phyloP scores from a whole-genome alignment of 1,140 invertebrate genomes.

The Drosophila virilis region DNA sequence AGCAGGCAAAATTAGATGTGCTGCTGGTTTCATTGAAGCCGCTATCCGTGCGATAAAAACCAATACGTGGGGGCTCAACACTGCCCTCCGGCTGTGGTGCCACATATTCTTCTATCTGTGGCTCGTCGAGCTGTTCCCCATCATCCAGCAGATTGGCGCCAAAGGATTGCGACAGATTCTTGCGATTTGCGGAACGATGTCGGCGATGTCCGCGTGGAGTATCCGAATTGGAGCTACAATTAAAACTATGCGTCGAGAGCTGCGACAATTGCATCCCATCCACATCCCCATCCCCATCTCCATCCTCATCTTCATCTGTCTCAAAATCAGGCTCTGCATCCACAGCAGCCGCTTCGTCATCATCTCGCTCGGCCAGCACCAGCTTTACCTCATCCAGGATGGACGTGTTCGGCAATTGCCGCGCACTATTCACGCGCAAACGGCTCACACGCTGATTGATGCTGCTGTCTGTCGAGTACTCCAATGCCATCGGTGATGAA shows the following conservation, averaged over 20 bases:
- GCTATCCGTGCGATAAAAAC: constrained; percentile 74
- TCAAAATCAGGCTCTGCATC: constrained; percentile 33
- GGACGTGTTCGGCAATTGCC: constrained; percentile 17
- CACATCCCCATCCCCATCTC: constrained; percentile 58
- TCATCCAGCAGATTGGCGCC: constrained; percentile 60
- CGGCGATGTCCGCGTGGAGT: constrained; percentile 70
- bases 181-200: constrained; percentile 71
- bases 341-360: constrained; percentile 37
- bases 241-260: constrained; percentile 63
- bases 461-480: constrained; percentile 58
- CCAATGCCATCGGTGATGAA: constrained; percentile 66
- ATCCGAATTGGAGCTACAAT: constrained; percentile 76
- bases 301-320: constrained; percentile 39
- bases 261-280: constrained; percentile 75
- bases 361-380: constrained; percentile 22
- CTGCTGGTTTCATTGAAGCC: constrained; percentile 80
- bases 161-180: constrained; percentile 82
- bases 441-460: constrained; percentile 70
- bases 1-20: constrained; percentile 67
- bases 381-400: constrained; percentile 14
- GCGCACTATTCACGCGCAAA: constrained; percentile 58
- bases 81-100: neutral
- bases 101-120: constrained; percentile 5
- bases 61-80: constrained; percentile 20
- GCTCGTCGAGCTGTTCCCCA: constrained; percentile 16